These are phyloP conservation scores for Hippopotamyrus pictus DNA, from an alignment of 2,797 vertebrate species.

Conservation along the genomic window DNA sequence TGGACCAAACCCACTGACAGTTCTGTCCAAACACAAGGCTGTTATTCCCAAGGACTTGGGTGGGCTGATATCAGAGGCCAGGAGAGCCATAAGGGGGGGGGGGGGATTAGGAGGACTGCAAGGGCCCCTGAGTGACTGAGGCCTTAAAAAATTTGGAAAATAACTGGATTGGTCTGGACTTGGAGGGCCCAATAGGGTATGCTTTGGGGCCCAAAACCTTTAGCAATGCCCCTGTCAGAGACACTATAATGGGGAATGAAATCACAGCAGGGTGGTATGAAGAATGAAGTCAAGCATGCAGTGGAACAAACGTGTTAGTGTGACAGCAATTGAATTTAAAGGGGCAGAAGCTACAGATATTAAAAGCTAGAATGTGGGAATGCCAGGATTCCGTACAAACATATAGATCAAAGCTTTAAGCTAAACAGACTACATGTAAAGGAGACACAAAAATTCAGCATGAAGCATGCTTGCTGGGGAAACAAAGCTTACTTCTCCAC, in stretches of 20 bases:
- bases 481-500: background rate
- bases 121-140: background rate
- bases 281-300: background rate
- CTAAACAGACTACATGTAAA: background rate
- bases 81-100: background rate
- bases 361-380: background rate
- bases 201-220: background rate
- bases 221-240: background rate
- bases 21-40: background rate
- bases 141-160: background rate
- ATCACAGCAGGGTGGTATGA: background rate
- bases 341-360: background rate
- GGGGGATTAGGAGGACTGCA: background rate
- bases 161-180: background rate
- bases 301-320: background rate
- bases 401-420: background rate
- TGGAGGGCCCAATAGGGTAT: background rate
- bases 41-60: background rate
- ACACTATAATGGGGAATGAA: background rate
- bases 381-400: background rate
- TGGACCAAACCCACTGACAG: background rate
- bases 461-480: background rate
- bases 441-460: background rate
- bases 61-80: background rate
- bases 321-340: background rate